Conservation (phyloP, 2,888 invertebrate genomes). For the Pristionchus arcanus region DNA sequence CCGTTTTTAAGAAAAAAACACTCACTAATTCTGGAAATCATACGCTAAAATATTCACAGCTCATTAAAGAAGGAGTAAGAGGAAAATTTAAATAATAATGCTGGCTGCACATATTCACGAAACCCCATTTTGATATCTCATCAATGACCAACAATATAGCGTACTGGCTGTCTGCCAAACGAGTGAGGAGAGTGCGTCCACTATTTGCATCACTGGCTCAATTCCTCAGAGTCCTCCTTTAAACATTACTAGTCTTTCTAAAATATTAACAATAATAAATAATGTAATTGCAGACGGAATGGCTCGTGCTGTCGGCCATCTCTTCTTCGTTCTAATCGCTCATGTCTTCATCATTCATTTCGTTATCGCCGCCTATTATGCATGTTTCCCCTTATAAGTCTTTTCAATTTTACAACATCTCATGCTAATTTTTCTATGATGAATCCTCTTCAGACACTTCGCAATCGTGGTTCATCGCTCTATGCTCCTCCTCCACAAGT, state of each 20-base stretch:
- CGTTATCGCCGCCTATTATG: conserved; percentile 63
- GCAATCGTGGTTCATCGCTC: conserved; percentile 28
- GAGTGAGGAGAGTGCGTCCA: no score
- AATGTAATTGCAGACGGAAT: not conserved
- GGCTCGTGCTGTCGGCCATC: conserved; percentile 59
- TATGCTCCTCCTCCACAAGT: conserved; percentile 37
- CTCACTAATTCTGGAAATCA: no score
- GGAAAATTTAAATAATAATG: no score
- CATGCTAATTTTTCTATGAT: not conserved
- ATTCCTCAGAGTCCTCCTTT: no score
- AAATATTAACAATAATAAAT: not conserved
- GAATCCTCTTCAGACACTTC: not conserved
- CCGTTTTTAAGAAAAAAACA: not conserved
- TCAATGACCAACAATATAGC: no score
- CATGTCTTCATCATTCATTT: conserved; percentile 62
- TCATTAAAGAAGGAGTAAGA: no score
- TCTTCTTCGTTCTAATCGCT: conserved; percentile 62
- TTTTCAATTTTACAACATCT: not conserved
- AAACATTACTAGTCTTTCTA: no score
- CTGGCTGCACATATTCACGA: no score
- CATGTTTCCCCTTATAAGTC: conserved; percentile 47
- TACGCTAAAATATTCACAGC: no score
- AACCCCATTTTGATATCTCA: no score
- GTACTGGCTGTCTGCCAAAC: no score
- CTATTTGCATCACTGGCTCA: no score